Evolutionary conservation across 2,797 vertebrate genomes (phyloP), one percentile per base, ranked within the genome.

Genomic region (Euthynnus affinis): DNA sequence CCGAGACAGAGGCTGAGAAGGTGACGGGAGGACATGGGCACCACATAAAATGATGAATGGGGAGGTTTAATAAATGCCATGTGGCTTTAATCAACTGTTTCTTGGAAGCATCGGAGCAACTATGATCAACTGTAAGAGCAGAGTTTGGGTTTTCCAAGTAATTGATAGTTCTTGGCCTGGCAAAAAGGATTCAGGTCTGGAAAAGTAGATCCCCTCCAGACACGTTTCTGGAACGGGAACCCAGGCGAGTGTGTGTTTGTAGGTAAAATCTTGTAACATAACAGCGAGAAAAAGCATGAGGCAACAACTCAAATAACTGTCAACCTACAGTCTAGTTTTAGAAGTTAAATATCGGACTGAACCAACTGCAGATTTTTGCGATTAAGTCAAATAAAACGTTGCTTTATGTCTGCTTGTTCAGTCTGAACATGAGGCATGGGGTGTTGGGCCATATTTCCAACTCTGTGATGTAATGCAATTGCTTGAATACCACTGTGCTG

Each of bases 401-500:
- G 27, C 23, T 71, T 60, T 53, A 66, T 71, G 60, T 74, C 55
- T 51, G 67, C 78, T 59, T 80, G 78, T 84, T 80, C 42, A 5
- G 69, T 56, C 60, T 75, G 84, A 88, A 84, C 84, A 82, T 60
- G 78, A 71, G 62, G 65, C 59, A 55, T 46, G 64, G 78, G 75
- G 70, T 23, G 69, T 13, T 0, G 27, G 25, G 87, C 82, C 76
- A 71, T 4, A 18, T 75, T 67, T 92, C 88, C 88, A 88, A 68
- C 69, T 74, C 84, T 89, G 46, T 49, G 91, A 91, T 86, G 89
- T 84, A 84, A 91, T 86, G 82, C 71, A 85, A 86, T 76, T 87
- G 76, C 71, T 74, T 61, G 60, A 90, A 90, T 82, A 76, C 82
- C 84, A 76, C 40, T 56, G 78, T 23, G 34, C 66, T 71, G 64